Percentiles rank a stretch among this genome's conserved stretches.
Conservation (phyloP, 2,888 invertebrate species). For the Sinopyrophorus schimmeli region DNA sequence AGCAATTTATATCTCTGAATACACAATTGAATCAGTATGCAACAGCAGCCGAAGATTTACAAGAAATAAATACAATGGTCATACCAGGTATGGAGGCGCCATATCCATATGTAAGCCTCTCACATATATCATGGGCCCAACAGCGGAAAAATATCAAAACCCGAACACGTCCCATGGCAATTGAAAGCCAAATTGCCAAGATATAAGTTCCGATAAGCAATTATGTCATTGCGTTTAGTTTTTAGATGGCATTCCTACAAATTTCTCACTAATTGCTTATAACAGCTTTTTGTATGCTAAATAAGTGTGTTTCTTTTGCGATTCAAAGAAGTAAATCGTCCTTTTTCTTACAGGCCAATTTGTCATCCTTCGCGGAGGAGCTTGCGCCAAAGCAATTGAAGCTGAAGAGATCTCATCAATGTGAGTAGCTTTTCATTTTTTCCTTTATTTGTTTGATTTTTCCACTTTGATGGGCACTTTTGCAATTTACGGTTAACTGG, state of each 20-base stretch:
- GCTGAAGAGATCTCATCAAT: too few relatives aligned
- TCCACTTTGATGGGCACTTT: too few relatives aligned
- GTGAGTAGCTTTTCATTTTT: too few relatives aligned
- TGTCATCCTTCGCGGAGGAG: too few relatives aligned
- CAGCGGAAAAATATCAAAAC: slow-evolving; percentile 20
- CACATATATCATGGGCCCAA: slow-evolving; percentile 24
- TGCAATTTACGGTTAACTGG: too few relatives aligned
- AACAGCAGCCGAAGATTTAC: slow-evolving; percentile 30
- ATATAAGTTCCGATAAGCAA: slow-evolving; percentile 16
- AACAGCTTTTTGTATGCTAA: too few relatives aligned
- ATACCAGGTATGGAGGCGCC: slow-evolving; percentile 32
- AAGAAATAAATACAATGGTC: slow-evolving; percentile 35
- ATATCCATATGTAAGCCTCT: slow-evolving; percentile 31
- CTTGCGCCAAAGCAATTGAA: too few relatives aligned
- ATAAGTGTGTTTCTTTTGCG: too few relatives aligned
- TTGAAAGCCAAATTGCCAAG: slow-evolving; percentile 22
- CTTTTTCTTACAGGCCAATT: too few relatives aligned
- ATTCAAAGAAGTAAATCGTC: too few relatives aligned
- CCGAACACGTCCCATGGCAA: slow-evolving; percentile 16
- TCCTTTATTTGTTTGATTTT: too few relatives aligned
- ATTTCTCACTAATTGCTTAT: slow-evolving; percentile 1
- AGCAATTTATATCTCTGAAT: slow-evolving; percentile 24
- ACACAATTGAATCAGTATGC: slow-evolving; percentile 32
- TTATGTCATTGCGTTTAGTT: slow-evolving; percentile 9
- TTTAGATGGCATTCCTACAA: slow-evolving; percentile 6